phyloP scores from a whole-genome alignment of 30 jellyfish, hydroid and myxozoan species.

The Morbakka virulenta region DNA sequence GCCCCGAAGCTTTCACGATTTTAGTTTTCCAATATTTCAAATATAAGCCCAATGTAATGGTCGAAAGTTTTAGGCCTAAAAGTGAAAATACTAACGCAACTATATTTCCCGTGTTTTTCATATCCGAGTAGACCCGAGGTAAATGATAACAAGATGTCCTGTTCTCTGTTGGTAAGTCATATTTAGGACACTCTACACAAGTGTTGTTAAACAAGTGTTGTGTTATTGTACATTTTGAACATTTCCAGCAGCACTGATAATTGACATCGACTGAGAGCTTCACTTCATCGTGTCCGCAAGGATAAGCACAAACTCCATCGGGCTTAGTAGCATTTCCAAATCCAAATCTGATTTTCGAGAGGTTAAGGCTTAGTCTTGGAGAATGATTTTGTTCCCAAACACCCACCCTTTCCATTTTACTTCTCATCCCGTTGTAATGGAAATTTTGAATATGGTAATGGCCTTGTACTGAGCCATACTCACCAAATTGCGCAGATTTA shows the following conservation, averaged over 20 bases:
- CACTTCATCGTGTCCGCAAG: constrained; percentile 51
- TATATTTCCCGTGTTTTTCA: not conserved
- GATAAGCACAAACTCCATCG: constrained; percentile 48
- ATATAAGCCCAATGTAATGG: constrained; percentile 6
- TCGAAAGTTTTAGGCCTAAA: constrained; percentile 21
- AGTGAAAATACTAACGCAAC: constrained; percentile 12
- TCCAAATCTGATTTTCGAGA: not conserved
- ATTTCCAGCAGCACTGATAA: constrained; percentile 40
- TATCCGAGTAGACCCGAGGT: constrained; percentile 3
- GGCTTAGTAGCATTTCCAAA: not conserved
- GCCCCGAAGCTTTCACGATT: constrained; percentile 53
- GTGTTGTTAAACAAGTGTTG: constrained; percentile 32
- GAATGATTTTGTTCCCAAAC: not conserved
- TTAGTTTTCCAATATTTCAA: constrained; percentile 18
- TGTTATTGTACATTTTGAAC: constrained; percentile 26
- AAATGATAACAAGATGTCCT: not conserved
- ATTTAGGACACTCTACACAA: constrained; percentile 16
- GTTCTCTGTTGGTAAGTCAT: constrained; percentile 1
- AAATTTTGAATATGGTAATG: not conserved
- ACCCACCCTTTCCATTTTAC: not conserved
- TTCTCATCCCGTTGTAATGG: not conserved
- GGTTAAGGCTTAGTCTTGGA: not conserved
- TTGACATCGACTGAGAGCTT: not conserved
- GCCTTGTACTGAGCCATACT: not conserved
- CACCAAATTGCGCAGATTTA: not conserved